A percentile compares a stretch with the other conserved stretches of the same genome.
phyloP scores from a whole-genome alignment of 2,113 vertebrate genomes.

The Quiscalus mexicanus region DNA sequence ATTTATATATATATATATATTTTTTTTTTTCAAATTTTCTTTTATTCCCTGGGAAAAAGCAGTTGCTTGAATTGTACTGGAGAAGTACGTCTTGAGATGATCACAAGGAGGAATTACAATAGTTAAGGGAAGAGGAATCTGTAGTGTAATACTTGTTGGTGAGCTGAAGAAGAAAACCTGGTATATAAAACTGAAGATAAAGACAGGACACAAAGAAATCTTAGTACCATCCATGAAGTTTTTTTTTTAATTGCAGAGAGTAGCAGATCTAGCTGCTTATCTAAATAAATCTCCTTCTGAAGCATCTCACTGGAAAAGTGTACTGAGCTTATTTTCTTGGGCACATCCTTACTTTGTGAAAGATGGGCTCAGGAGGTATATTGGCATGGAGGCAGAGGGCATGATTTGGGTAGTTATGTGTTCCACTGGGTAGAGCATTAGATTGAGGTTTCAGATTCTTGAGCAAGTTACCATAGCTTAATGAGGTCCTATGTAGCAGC shows the following conservation, averaged over 20 bases:
- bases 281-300: background rate
- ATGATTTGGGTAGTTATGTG: conserved; percentile 24
- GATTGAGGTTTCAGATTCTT: conserved; percentile 25
- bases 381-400: background rate
- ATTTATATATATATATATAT: background rate
- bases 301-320: background rate
- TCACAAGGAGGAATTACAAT: background rate
- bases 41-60: background rate
- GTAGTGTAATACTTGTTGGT: background rate
- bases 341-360: background rate
- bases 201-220: background rate
- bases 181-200: background rate
- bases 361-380: background rate
- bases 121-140: background rate
- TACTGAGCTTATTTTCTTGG: background rate
- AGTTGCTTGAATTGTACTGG: background rate
- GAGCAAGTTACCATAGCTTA: conserved; percentile 61
- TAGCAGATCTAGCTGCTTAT: background rate
- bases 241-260: background rate
- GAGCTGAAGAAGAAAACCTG: background rate
- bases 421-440: conserved; percentile 46
- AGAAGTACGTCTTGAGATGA: background rate
- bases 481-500: conserved; percentile 47
- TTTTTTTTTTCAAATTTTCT: background rate
- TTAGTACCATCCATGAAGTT: background rate